A percentile compares a stretch with the other conserved stretches of the same genome.
Evolutionary conservation across 2,797 vertebrate species (phyloP).

Genomic region (Semotilus atromaculatus): DNA sequence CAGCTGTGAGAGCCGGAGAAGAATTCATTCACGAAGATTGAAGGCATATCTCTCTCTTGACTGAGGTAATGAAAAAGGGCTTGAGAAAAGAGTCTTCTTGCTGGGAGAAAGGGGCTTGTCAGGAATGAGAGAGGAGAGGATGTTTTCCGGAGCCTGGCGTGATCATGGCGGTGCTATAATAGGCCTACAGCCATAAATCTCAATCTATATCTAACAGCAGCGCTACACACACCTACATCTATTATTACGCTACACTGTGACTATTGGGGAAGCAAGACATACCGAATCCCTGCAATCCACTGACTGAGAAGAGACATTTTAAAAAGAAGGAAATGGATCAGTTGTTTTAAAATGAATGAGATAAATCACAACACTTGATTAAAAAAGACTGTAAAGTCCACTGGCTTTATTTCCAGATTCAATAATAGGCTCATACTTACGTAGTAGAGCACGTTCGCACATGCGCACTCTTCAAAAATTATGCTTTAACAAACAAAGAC

Average conservation of each 20-base stretch:
- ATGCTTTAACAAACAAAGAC: no score
- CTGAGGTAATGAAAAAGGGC: conserved; percentile 39
- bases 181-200: conserved; percentile 25
- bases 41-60: conserved; percentile 22
- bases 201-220: conserved; percentile 17
- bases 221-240: not conserved
- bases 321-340: not conserved
- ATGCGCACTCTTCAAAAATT: no score
- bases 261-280: not conserved
- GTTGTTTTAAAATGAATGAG: not conserved
- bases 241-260: conserved; percentile 5
- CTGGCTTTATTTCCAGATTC: no score
- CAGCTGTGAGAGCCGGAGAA: not conserved
- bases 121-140: conserved; percentile 28
- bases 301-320: not conserved
- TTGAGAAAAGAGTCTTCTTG: conserved; percentile 23
- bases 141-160: conserved; percentile 3
- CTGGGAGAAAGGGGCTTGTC: conserved; percentile 18
- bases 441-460: no score
- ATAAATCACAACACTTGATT: not conserved
- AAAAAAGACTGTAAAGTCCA: no score
- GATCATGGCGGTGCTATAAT: conserved; percentile 12
- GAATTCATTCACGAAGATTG: conserved; percentile 37
- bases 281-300: not conserved
- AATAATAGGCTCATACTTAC: no score